Percentiles rank a stretch among this genome's conserved stretches.
phyloP scores from a whole-genome alignment of 2,113 vertebrate genomes.

The Bubo blakistoni region DNA sequence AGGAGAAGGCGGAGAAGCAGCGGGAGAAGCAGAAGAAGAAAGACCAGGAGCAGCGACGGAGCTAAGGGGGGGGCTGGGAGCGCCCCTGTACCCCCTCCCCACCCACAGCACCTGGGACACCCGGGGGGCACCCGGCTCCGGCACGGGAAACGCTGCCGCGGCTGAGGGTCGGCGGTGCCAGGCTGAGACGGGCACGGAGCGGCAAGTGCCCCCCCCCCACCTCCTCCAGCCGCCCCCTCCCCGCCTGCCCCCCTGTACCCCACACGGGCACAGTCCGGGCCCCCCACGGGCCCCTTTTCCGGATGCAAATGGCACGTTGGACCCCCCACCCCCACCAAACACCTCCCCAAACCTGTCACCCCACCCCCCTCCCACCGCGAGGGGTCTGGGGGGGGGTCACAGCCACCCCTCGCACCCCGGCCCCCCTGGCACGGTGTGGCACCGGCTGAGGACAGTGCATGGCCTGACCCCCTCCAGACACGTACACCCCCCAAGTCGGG shows the following conservation, averaged over 20 bases:
- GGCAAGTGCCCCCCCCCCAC: neutral
- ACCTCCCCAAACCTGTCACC: neutral
- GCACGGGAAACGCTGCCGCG: neutral
- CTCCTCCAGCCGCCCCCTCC: neutral
- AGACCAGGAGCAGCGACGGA: slow-evolving; percentile 71
- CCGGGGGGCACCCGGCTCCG: neutral
- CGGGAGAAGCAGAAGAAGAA: slow-evolving; percentile 82
- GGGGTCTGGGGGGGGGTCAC: neutral
- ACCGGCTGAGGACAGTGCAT: neutral
- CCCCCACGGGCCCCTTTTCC: neutral
- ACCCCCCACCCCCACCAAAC: neutral
- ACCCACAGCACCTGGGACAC: neutral
- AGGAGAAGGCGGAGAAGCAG: slow-evolving; percentile 84
- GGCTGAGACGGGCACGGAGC: neutral
- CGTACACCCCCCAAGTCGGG: neutral
- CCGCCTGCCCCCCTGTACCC: neutral
- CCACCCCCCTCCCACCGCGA: neutral
- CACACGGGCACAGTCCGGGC: neutral
- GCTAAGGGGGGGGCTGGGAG: neutral
- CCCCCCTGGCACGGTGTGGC: neutral
- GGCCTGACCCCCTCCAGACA: neutral
- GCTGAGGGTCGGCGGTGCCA: neutral
- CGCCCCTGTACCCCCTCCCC: neutral
- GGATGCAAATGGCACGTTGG: neutral
- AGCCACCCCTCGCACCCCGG: neutral